Evolutionary conservation across 1,140 invertebrate species (phyloP).

Genomic region (Polypedilum pembai): DNA sequence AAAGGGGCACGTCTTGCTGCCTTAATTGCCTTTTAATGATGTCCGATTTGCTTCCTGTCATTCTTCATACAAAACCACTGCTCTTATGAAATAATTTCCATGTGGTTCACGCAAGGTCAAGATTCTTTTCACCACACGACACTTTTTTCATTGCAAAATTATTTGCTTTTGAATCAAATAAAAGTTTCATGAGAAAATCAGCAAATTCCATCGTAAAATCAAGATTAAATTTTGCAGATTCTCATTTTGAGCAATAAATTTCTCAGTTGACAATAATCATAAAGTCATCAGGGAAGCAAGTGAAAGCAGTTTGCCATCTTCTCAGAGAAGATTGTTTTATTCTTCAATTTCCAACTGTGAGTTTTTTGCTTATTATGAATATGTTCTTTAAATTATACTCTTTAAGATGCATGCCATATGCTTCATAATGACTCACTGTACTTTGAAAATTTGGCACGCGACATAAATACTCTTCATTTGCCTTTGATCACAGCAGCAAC

Average conservation of each 20-base stretch:
- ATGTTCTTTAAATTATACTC: background rate
- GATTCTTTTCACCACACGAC: background rate
- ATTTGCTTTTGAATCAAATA: too few relatives aligned
- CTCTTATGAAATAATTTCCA: background rate
- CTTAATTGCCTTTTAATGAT: slow-evolving; percentile 14
- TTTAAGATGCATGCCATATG: background rate
- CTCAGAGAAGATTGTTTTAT: background rate
- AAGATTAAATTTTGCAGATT: background rate
- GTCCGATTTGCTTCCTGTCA: slow-evolving; percentile 16
- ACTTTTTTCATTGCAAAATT: too few relatives aligned
- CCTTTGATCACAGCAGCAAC: background rate
- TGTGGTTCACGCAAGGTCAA: slow-evolving; percentile 15
- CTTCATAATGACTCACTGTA: background rate
- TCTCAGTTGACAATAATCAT: slow-evolving; percentile 3
- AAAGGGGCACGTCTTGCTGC: background rate
- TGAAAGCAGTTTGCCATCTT: background rate
- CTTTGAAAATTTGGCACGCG: background rate
- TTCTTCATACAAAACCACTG: background rate
- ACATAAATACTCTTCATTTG: background rate
- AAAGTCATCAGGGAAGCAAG: background rate
- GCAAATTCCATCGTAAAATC: background rate
- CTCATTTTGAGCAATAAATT: background rate
- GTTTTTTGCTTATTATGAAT: background rate
- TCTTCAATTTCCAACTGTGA: background rate
- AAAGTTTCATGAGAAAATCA: background rate